Conservation (phyloP, 2,113 vertebrate species). For the Myiagra hebetior region DNA sequence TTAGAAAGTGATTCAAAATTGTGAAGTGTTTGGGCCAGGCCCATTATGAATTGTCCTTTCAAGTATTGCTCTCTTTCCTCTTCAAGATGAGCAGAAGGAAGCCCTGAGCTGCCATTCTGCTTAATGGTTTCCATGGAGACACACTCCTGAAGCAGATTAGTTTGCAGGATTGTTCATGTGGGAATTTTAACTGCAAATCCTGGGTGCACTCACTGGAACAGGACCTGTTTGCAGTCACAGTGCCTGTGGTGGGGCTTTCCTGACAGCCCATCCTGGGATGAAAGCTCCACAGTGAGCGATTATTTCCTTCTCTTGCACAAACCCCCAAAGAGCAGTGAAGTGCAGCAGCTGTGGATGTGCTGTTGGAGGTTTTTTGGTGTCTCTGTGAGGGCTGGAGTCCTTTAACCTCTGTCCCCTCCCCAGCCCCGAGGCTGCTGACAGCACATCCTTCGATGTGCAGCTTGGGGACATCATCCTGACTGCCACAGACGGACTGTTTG, state of each 20-base stretch:
- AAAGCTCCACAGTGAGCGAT: not conserved
- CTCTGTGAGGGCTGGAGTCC: not conserved
- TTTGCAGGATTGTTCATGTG: not conserved
- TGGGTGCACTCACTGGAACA: not conserved
- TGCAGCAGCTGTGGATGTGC: not conserved
- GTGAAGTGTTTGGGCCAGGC: not conserved
- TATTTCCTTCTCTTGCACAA: not conserved
- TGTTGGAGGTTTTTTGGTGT: not conserved
- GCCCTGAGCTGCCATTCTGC: not conserved
- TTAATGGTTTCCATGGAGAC: conserved; percentile 29
- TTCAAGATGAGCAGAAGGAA: not conserved
- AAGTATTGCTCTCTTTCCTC: not conserved
- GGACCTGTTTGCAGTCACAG: not conserved
- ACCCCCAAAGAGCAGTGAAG: fast-evolving
- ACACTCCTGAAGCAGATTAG: not conserved
- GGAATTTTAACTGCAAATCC: not conserved
- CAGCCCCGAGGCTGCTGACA: conserved; percentile 95
- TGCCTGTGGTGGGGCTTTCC: not conserved
- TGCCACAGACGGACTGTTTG: conserved; percentile 94
- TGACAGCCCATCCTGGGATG: not conserved
- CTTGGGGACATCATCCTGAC: conserved; percentile 98
- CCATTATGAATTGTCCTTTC: not conserved
- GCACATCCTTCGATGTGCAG: conserved; percentile 95
- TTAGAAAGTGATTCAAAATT: not conserved
- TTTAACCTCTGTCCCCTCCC: not conserved